Percentiles rank a stretch among this genome's conserved stretches.
Evolutionary conservation across 2,113 vertebrate species (phyloP).

Genomic region (Phocoena sinus): DNA sequence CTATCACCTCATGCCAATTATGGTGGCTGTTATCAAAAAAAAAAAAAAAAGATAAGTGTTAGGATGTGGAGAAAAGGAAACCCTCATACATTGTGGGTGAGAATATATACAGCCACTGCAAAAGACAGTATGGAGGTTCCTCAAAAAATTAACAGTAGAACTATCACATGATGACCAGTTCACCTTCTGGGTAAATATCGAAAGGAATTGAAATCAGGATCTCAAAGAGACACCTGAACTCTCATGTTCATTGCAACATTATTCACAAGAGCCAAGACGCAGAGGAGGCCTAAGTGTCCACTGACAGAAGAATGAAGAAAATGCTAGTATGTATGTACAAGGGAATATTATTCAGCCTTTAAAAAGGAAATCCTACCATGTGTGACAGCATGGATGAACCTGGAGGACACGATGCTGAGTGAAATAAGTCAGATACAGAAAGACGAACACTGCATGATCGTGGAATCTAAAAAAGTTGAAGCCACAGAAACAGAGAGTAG

Average conservation of each 20-base stretch:
- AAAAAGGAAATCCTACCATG: not conserved
- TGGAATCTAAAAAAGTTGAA: not conserved
- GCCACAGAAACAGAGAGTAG: not conserved
- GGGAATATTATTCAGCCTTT: not conserved
- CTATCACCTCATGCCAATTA: not conserved
- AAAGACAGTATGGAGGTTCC: not conserved
- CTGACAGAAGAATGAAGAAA: not conserved
- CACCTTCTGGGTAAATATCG: too few relatives aligned
- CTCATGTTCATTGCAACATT: too few relatives aligned
- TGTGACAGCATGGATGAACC: not conserved
- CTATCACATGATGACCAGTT: not conserved
- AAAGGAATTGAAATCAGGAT: not conserved
- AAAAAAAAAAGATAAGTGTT: not conserved
- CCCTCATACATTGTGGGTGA: not conserved
- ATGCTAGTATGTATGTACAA: too few relatives aligned
- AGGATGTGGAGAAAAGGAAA: not conserved
- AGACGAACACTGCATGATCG: not conserved
- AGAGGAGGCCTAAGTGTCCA: not conserved
- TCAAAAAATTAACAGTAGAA: not conserved
- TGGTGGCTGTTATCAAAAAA: not conserved
- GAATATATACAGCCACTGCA: not conserved
- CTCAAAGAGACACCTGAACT: not conserved
- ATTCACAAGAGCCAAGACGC: not conserved
- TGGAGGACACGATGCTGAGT: not conserved
- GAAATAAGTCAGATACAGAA: not conserved